phyloP scores from a whole-genome alignment of 2,797 vertebrate genomes.

The Phataginus tetradactyla region DNA sequence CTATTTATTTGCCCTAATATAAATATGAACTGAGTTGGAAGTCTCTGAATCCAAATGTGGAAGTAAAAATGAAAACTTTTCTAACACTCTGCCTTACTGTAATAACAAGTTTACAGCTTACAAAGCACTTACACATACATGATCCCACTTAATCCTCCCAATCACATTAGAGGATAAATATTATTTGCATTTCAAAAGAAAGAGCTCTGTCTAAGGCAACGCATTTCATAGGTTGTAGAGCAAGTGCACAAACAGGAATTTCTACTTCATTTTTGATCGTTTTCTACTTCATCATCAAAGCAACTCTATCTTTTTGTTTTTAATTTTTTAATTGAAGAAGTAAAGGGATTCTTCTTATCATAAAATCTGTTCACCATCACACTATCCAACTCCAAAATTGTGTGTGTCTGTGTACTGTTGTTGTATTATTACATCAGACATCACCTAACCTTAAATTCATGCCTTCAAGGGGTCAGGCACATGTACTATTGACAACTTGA shows the following conservation, averaged over 20 bases:
- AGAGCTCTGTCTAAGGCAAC: not conserved
- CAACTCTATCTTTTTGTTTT: not conserved
- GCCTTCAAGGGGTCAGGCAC: not conserved
- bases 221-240: not conserved
- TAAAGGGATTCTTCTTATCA: not conserved
- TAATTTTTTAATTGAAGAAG: not conserved
- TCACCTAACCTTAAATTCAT: not conserved
- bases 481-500: not conserved
- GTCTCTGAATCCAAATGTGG: not conserved
- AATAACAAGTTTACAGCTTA: not conserved
- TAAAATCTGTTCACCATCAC: not conserved
- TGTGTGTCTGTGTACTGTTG: not conserved
- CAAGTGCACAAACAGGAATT: not conserved
- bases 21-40: not conserved
- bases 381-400: not conserved
- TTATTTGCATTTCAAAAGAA: conserved; percentile 1
- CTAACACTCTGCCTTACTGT: not conserved
- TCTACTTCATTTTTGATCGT: not conserved
- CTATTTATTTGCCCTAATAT: not conserved
- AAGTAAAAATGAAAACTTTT: not conserved
- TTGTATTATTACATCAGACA: not conserved
- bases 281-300: not conserved
- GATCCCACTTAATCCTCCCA: not conserved
- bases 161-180: not conserved
- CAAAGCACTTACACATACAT: not conserved